Conservation (phyloP, 2,797 vertebrate genomes). For the Perdix hodgsoniae region DNA sequence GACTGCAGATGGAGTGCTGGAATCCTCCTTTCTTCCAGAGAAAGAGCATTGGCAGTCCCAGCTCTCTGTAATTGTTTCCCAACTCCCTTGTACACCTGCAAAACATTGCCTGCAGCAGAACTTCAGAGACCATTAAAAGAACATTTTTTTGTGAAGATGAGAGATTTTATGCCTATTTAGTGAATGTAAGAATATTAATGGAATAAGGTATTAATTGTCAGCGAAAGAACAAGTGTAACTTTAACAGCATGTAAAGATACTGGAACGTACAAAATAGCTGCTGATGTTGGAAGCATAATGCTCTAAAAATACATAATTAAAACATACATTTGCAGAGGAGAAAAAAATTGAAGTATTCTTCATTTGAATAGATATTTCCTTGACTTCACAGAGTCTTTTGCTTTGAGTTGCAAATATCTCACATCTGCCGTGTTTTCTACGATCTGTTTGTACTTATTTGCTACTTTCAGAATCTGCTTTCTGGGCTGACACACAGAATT, state of each 20-base stretch:
- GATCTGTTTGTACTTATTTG: not conserved
- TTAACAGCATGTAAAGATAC: not conserved
- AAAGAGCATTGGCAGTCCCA: not conserved
- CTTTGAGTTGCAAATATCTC: not conserved
- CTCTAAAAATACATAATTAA: not conserved
- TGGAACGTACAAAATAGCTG: not conserved
- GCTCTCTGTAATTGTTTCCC: not conserved
- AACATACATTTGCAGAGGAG: not conserved
- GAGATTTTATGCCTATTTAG: not conserved
- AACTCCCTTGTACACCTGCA: not conserved
- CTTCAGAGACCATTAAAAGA: not conserved
- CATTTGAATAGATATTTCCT: not conserved
- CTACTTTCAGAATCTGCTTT: not conserved
- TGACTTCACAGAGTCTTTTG: not conserved
- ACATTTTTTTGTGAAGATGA: not conserved
- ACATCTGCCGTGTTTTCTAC: not conserved
- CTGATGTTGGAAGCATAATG: not conserved
- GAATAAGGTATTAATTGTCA: constrained; percentile 14
- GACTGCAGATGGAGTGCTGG: not conserved
- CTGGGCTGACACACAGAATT: not conserved
- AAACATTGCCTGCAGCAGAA: constrained; percentile 1
- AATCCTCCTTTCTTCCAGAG: not conserved
- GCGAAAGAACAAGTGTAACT: not conserved
- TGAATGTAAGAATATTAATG: constrained; percentile 13
- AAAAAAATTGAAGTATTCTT: not conserved